Conservation (phyloP, 2,797 vertebrate species). For the Acridotheres tristis region DNA sequence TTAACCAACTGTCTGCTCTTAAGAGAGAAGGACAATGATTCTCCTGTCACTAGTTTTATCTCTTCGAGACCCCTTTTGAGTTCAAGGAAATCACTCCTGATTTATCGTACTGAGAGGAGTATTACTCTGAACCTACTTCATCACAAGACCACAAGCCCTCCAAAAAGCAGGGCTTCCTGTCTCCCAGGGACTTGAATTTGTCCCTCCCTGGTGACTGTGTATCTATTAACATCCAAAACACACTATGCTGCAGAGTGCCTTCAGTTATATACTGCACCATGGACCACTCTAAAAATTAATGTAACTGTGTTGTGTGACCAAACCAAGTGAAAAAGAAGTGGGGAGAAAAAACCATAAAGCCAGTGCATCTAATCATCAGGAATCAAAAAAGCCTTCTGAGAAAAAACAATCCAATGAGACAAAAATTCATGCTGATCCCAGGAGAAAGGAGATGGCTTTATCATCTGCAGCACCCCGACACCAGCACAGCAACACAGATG, state of each 20-base stretch:
- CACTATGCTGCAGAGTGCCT: background rate
- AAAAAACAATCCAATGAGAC: background rate
- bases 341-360: background rate
- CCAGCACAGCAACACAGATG: background rate
- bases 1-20: background rate
- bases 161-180: background rate
- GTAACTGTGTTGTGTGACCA: background rate
- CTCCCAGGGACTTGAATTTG: background rate
- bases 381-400: background rate
- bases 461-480: background rate
- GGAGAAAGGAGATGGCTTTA: background rate
- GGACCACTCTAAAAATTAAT: background rate
- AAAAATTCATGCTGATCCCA: background rate
- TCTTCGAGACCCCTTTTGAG: background rate
- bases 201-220: background rate
- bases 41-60: constrained; percentile 4
- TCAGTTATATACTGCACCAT: background rate
- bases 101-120: background rate
- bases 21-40: background rate
- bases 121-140: background rate
- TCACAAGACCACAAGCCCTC: background rate
- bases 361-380: background rate
- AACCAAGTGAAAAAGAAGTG: background rate
- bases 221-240: background rate
- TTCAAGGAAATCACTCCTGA: background rate